Base-by-base conservation (phyloP, 2,113 vertebrate genomes). In the Rattus rattus region DNA sequence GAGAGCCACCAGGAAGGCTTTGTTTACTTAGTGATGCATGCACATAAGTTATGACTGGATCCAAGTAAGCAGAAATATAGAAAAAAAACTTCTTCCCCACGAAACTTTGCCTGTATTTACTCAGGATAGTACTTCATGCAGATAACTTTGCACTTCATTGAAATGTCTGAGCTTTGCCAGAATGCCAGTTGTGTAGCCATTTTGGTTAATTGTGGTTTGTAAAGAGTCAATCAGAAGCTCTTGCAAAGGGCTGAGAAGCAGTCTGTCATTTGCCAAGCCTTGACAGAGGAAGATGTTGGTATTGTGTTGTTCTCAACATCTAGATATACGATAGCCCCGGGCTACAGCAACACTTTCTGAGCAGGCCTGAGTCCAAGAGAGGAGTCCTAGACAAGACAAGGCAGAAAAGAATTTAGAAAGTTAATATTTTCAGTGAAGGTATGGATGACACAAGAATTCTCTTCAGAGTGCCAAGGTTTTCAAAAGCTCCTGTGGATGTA, bases 161-260 rank as follows among this genome's bases (percentile, higher is more conserved):
- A 93, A 81, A n/a, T 77, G 16, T 73, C 33, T 26, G 1, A 0
- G 52, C 43, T n/a, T 56, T 49, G 72, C 89, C 76, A 83, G 79
- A 56, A 77, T 87, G 87, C 87, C 88, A n/a, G 11, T 80, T 43
- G 73, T 13, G 1, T 39, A 52, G 79, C 22, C 92, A 47, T 92
- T 94, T 89, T 56, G 47, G 76, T 89, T 97, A 86, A 86, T 30
- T 95, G 39, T 89, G 9, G 47, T 94, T 94, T 86, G 84, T 17
- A 90, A 80, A 89, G 59, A 92, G 36, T 88, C 86, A 43, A 80
- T 91, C 84, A 89, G 70, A 70, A 11, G 61, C 33, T 65, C 12
- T 88, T 73, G 76, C 76, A 92, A 77, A 94, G 80, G 81, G 39
- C 14, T 61, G 20, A 39, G 88, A 84, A 88, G 76, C 39, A 70